Evolutionary conservation across 1,140 invertebrate species (phyloP).

Genomic region (Drosophila orena): DNA sequence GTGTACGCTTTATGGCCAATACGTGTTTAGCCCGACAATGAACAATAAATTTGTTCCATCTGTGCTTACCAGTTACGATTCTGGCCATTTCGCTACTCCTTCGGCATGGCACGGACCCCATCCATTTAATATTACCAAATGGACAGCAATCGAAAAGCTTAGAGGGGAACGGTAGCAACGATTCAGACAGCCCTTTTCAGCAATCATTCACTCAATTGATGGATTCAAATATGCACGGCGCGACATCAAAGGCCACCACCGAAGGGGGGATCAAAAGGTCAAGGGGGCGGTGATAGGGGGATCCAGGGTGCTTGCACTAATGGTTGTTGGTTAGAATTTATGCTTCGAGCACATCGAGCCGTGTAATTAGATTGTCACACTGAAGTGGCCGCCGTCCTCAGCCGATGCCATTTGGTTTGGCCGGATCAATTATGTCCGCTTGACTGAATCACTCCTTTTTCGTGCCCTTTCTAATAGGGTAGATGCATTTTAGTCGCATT

Average conservation of each 20-base stretch:
- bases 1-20: constrained; percentile 71
- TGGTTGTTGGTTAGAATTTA: constrained; percentile 19
- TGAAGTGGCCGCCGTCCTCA: constrained; percentile 53
- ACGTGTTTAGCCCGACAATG: constrained; percentile 56
- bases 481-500: background rate
- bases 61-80: background rate
- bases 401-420: constrained; percentile 29
- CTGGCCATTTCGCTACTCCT: constrained; percentile 9
- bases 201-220: constrained; percentile 74
- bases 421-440: constrained; percentile 50
- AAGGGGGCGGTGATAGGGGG: constrained; percentile 2
- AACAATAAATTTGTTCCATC: constrained; percentile 22
- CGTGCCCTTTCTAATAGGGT: background rate
- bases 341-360: constrained; percentile 66
- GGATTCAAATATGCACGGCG: constrained; percentile 63
- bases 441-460: constrained; percentile 37
- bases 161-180: background rate
- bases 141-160: constrained; percentile 29
- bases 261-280: constrained; percentile 27
- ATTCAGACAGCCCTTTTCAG: constrained; percentile 58
- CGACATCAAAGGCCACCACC: constrained; percentile 63
- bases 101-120: background rate
- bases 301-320: background rate
- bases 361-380: constrained; percentile 81
- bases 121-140: constrained; percentile 51